phyloP scores from a whole-genome alignment of 2,888 invertebrate genomes.

The Dugesia japonica region DNA sequence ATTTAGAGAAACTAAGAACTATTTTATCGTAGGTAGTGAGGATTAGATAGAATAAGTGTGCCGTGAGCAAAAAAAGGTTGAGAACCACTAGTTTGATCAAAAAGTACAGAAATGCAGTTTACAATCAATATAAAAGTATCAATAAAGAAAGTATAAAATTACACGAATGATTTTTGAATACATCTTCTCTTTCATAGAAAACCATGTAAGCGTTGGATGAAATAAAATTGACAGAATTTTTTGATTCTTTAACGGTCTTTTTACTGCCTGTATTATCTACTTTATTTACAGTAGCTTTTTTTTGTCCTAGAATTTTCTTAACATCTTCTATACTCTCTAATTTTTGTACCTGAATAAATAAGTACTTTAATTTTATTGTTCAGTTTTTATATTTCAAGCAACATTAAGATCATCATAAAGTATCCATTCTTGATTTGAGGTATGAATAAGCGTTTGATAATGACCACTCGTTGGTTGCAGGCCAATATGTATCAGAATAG shows the following conservation, averaged over 20 bases:
- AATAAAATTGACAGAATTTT: neutral
- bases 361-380: too few species aligned
- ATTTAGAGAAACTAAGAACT: too few species aligned
- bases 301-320: neutral
- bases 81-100: too few species aligned
- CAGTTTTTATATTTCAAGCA: too few species aligned
- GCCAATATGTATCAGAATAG: constrained; percentile 26
- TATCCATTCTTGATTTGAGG: constrained; percentile 24
- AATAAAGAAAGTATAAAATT: neutral
- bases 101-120: too few species aligned
- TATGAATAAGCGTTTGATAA: constrained; percentile 27
- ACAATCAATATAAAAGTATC: too few species aligned
- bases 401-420: constrained; percentile 24
- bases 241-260: neutral
- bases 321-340: neutral
- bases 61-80: too few species aligned
- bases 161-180: neutral
- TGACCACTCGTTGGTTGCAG: constrained; percentile 28
- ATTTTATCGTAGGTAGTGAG: too few species aligned
- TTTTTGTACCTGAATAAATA: neutral
- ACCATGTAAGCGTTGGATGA: constrained; percentile 32
- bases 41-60: too few species aligned
- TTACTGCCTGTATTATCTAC: neutral
- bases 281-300: neutral
- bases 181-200: constrained; percentile 25